These are phyloP conservation scores for Danaus plexippus DNA, from an alignment of 1,140 invertebrate species.

Conservation along the genomic window DNA sequence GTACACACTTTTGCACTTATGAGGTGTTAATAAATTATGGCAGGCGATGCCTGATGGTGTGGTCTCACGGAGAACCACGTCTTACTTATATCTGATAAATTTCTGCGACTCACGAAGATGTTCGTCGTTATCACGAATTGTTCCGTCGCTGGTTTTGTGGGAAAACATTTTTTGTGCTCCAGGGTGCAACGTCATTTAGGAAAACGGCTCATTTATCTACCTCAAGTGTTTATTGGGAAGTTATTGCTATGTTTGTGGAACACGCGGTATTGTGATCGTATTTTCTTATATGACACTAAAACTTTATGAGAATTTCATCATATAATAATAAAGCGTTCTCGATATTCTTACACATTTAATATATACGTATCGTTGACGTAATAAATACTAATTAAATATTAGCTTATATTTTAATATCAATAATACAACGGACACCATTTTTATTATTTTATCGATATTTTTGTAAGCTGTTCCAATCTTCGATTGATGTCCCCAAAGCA, in stretches of 20 bases:
- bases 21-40: conserved; percentile 70
- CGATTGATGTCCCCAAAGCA: conserved; percentile 10
- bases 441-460: too few relatives aligned
- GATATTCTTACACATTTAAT: too few relatives aligned
- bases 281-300: too few relatives aligned
- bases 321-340: too few relatives aligned
- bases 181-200: conserved; percentile 13
- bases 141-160: conserved; percentile 12
- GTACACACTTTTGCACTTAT: conserved; percentile 70
- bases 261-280: too few relatives aligned
- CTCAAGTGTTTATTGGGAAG: conserved; percentile 11
- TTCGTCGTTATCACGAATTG: conserved; percentile 2
- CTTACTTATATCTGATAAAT: conserved; percentile 22
- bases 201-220: conserved; percentile 12
- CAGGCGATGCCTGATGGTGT: conserved; percentile 36
- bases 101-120: conserved; percentile 9
- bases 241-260: conserved; percentile 2
- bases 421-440: too few relatives aligned
- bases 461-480: too few relatives aligned
- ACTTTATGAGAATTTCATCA: too few relatives aligned
- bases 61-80: conserved; percentile 37
- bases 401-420: too few relatives aligned
- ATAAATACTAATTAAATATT: too few relatives aligned
- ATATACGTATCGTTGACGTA: too few relatives aligned
- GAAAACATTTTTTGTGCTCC: conserved; percentile 6